phyloP scores from a whole-genome alignment of 2,888 invertebrate genomes.

The Stenodera caucasica region DNA sequence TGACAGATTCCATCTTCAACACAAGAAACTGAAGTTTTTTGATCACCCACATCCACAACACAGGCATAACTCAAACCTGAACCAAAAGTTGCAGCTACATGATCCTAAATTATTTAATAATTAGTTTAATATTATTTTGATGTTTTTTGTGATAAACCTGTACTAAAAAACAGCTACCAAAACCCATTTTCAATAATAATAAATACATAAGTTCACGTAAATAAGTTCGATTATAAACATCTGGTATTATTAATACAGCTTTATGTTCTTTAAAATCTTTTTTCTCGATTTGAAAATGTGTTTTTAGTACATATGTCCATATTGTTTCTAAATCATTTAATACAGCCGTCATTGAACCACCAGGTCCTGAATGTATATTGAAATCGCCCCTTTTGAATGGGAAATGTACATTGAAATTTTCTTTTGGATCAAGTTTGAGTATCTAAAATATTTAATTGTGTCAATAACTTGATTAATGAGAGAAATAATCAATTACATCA shows the following conservation, averaged over 20 bases:
- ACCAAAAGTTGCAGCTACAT: slow-evolving; percentile 84
- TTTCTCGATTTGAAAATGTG: slow-evolving; percentile 73
- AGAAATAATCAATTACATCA: slow-evolving; percentile 57
- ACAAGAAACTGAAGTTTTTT: slow-evolving; percentile 94
- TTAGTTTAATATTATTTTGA: neutral
- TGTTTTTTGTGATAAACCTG: slow-evolving; percentile 20
- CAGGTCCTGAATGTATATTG: slow-evolving; percentile 79
- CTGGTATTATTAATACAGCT: slow-evolving; percentile 86
- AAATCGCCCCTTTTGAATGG: slow-evolving; percentile 87
- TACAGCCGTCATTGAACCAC: slow-evolving; percentile 83
- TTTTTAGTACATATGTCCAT: slow-evolving; percentile 80
- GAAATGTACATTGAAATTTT: slow-evolving; percentile 85
- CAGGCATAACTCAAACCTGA: slow-evolving; percentile 85
- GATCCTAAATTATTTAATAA: slow-evolving; percentile 62
- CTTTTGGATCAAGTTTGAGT: slow-evolving; percentile 66
- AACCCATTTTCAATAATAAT: slow-evolving; percentile 78
- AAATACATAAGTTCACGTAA: slow-evolving; percentile 82
- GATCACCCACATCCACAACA: slow-evolving; percentile 93
- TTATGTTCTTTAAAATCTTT: slow-evolving; percentile 75
- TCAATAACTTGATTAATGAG: slow-evolving; percentile 11
- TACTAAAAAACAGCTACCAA: slow-evolving; percentile 76
- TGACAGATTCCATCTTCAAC: slow-evolving; percentile 96
- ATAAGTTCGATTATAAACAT: slow-evolving; percentile 84
- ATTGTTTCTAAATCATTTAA: slow-evolving; percentile 85
- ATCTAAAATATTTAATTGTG: slow-evolving; percentile 52